Conservation (phyloP, 1,140 invertebrate species). For the Piezodorus guildinii region DNA sequence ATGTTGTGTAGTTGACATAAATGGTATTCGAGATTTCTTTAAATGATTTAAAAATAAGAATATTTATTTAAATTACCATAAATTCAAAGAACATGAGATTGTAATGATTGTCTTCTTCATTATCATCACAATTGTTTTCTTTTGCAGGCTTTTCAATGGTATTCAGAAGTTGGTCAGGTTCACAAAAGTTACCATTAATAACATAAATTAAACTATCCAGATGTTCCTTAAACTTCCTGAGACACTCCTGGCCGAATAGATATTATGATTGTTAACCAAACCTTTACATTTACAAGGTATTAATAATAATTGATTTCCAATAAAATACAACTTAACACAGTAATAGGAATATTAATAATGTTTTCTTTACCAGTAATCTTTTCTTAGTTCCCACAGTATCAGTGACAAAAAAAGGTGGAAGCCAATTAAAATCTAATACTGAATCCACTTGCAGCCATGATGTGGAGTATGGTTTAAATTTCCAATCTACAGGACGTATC, state of each 20-base stretch:
- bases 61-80: too few species aligned
- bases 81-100: background rate
- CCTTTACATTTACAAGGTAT: too few species aligned
- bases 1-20: too few species aligned
- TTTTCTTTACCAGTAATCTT: background rate
- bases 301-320: background rate
- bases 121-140: background rate
- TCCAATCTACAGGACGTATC: slow-evolving; percentile 1
- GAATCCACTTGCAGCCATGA: background rate
- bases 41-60: too few species aligned
- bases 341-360: background rate
- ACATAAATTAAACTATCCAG: background rate
- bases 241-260: background rate
- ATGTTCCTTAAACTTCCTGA: background rate
- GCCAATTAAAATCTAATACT: background rate
- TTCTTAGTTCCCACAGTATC: background rate
- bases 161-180: background rate
- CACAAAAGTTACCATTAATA: background rate
- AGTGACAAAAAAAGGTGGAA: background rate
- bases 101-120: background rate
- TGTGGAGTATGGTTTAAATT: background rate
- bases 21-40: too few species aligned
- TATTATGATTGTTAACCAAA: too few species aligned
- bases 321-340: background rate
- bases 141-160: background rate